A percentile compares a stretch with the other conserved stretches of the same genome.
Conservation (phyloP, 30 jellyfish, hydroid and myxozoan species). For the Hydra vulgaris region DNA sequence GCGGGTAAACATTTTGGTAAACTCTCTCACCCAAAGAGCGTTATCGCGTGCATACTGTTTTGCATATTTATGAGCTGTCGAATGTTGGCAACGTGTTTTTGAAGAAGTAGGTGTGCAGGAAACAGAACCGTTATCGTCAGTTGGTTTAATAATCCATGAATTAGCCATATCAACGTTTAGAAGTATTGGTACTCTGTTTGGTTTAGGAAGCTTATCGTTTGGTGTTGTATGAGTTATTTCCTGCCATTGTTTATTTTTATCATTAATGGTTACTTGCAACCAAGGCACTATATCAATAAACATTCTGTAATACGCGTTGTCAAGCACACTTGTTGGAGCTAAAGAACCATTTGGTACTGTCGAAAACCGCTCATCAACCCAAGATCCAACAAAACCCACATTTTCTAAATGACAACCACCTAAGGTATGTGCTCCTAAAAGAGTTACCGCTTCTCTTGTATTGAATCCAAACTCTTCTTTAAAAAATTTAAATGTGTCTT, state of each 20-base stretch:
- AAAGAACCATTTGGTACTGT: neutral
- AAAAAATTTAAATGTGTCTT: neutral
- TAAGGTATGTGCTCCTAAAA: conserved; percentile 22
- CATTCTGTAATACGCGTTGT: neutral
- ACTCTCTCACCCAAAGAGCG: conserved; percentile 8
- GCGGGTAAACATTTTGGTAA: neutral
- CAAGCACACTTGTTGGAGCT: neutral
- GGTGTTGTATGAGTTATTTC: neutral
- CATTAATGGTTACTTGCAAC: neutral
- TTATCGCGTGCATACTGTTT: neutral
- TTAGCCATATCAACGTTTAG: conserved; percentile 7
- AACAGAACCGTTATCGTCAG: neutral
- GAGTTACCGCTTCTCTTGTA: conserved; percentile 5
- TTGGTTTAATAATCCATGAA: conserved; percentile 9
- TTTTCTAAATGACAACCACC: conserved; percentile 1
- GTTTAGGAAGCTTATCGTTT: neutral
- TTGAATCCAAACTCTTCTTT: conserved; percentile 4
- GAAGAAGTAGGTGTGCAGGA: neutral
- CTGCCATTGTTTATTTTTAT: conserved; percentile 10
- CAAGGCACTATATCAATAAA: neutral
- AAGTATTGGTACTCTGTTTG: neutral
- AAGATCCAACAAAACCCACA: conserved; percentile 11
- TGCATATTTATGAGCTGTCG: neutral
- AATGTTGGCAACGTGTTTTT: neutral
- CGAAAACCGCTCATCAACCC: neutral